phyloP scores from a whole-genome alignment of 2,888 invertebrate species.

The Steinernema carpocapsae region DNA sequence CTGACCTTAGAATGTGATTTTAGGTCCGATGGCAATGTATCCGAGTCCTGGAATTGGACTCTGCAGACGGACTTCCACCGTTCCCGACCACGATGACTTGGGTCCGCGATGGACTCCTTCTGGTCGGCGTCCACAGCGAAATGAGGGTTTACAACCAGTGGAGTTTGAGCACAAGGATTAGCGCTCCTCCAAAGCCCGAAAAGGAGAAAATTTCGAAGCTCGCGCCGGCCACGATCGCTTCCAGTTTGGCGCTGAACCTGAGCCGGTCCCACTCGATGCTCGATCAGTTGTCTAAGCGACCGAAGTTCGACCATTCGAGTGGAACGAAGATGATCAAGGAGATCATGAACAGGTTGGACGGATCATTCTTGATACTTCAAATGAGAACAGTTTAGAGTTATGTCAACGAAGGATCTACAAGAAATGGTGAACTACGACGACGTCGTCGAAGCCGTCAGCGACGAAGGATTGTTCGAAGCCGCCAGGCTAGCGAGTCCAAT shows the following conservation, averaged over 20 bases:
- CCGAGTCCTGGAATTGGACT: constrained; percentile 57
- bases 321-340: constrained; percentile 54
- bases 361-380: background rate
- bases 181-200: background rate
- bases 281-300: constrained; percentile 57
- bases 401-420: background rate
- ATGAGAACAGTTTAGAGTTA: background rate
- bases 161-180: constrained; percentile 51
- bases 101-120: constrained; percentile 95
- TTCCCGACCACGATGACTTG: constrained; percentile 98
- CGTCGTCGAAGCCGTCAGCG: constrained; percentile 57
- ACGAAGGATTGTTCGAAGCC: constrained; percentile 83
- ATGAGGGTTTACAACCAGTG: constrained; percentile 98
- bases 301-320: constrained; percentile 47
- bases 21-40: constrained; percentile 65
- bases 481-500: constrained; percentile 95
- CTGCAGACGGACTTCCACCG: constrained; percentile 90
- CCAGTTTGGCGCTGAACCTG: constrained; percentile 41
- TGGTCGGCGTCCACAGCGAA: constrained; percentile 99
- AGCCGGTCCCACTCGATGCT: constrained; percentile 66
- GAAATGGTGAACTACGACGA: constrained; percentile 36
- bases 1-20: too few species aligned
- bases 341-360: constrained; percentile 40
- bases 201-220: constrained; percentile 11
- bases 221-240: constrained; percentile 24